These are phyloP conservation scores for Alcis repandata DNA, from an alignment of 2,888 invertebrate species.

Conservation along the genomic window DNA sequence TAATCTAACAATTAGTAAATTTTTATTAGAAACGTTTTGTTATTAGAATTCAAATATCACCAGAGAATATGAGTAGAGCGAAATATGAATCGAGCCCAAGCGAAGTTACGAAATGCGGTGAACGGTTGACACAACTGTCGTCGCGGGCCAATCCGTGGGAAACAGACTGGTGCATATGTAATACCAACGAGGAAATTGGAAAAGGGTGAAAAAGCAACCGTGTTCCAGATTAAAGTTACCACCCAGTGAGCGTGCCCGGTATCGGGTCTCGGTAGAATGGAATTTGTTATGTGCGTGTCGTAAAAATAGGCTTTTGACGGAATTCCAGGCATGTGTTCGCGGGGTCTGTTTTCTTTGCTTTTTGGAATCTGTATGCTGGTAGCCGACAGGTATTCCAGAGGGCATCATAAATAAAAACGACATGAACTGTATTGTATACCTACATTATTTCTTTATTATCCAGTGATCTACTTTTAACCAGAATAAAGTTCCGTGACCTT, in stretches of 20 bases:
- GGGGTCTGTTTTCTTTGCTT: background rate
- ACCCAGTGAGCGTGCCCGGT: conserved; percentile 48
- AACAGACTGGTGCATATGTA: conserved; percentile 51
- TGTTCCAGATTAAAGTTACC: conserved; percentile 61
- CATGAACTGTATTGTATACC: too few relatives aligned
- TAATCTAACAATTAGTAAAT: background rate
- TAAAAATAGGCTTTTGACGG: conserved; percentile 8
- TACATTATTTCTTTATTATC: background rate
- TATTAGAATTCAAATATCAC: background rate
- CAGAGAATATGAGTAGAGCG: conserved; percentile 5
- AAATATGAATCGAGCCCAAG: conserved; percentile 34
- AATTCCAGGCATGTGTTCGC: conserved; percentile 3
- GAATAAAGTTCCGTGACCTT: background rate
- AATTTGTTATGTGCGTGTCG: conserved; percentile 33
- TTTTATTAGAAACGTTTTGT: background rate
- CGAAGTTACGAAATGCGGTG: conserved; percentile 29
- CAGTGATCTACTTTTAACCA: background rate
- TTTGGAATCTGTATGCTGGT: background rate
- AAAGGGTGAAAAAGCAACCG: conserved; percentile 57
- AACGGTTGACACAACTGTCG: conserved; percentile 43
- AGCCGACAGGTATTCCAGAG: background rate
- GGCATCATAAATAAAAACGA: too few relatives aligned
- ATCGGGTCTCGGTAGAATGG: conserved; percentile 26
- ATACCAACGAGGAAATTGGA: conserved; percentile 49
- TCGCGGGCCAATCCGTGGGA: conserved; percentile 43